Evolutionary conservation across 2,888 invertebrate species (phyloP), one percentile per base, ranked within the genome.

Genomic region (Sarcophaga subvicina): DNA sequence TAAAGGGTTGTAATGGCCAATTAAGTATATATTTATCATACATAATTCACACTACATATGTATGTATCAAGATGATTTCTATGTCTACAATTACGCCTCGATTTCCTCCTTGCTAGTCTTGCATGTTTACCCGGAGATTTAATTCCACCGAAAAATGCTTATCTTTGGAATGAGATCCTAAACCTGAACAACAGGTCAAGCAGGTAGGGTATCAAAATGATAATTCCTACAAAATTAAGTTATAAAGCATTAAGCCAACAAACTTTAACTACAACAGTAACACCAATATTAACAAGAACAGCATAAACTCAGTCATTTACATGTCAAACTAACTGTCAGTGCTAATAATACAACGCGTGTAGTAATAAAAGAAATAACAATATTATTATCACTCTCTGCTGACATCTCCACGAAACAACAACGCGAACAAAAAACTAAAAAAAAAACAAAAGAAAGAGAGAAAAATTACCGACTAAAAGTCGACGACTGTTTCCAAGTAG

Each of bases 261-360:
- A 82, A 76, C 60, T 63, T 63, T 69, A 78, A 49, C 37, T 10
- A 37, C 37, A 37, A 10, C 37, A 10, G 37, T 37, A 59, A 37
- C 63, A 76, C 22, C 49, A 47, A 49, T 70, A 64, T 47, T 62
- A 66, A 60, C 71, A 54, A 54, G 54, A 86, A 80, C 84, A 88
- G 80, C 80, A 84, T 85, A 84, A 87, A 87, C 87, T 88, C 86
- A 88, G 89, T 89, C 85, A 89, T 89, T 89, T 89, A 88, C 88
- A 88, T 89, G 89, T 89, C 89, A 89, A 89, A 88, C 88, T 78
- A 88, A 78, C 89, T 89, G 89, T 89, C 89, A 89, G 89, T 88
- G 81, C 85, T 89, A 89, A 89, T 89, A 88, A 89, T 86, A 89
- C 85, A 83, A 87, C 80, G 85, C 82, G 83, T 87, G 87, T 86